phyloP scores from a whole-genome alignment of 2,888 invertebrate genomes.

The Drosophila diplacantha region DNA sequence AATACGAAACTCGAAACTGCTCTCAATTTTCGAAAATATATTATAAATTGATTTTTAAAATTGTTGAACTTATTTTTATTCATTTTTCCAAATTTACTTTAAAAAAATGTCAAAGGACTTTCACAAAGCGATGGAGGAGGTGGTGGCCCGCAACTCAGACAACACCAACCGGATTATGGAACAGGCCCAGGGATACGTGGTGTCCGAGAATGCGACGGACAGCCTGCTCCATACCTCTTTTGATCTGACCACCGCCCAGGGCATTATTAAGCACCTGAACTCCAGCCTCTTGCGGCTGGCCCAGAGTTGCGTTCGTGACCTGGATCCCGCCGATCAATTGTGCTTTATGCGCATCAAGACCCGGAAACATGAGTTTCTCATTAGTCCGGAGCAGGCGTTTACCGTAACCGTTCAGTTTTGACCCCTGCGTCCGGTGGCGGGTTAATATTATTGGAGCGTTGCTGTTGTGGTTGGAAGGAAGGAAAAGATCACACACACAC shows the following conservation, averaged over 20 bases:
- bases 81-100: conserved; percentile 1
- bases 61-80: not conserved
- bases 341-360: conserved; percentile 37
- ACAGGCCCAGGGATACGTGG: conserved; percentile 29
- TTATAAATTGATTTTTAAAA: not conserved
- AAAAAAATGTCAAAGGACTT: conserved; percentile 12
- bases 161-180: conserved; percentile 32
- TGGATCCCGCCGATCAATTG: conserved; percentile 29
- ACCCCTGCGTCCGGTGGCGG: not conserved
- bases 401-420: conserved; percentile 31
- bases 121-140: conserved; percentile 24
- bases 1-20: conserved; percentile 7
- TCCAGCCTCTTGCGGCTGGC: conserved; percentile 28
- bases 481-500: not conserved
- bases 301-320: conserved; percentile 34
- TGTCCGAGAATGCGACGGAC: conserved; percentile 26
- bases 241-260: conserved; percentile 37
- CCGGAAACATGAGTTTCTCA: conserved; percentile 32
- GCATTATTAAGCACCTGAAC: conserved; percentile 29
- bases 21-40: not conserved
- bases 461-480: not conserved
- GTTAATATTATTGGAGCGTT: conserved; percentile 1
- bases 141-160: conserved; percentile 20
- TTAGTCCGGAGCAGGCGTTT: conserved; percentile 32
- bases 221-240: conserved; percentile 34